Conservation (phyloP, 2,797 vertebrate species). For the Rhynchotus rufescens region DNA sequence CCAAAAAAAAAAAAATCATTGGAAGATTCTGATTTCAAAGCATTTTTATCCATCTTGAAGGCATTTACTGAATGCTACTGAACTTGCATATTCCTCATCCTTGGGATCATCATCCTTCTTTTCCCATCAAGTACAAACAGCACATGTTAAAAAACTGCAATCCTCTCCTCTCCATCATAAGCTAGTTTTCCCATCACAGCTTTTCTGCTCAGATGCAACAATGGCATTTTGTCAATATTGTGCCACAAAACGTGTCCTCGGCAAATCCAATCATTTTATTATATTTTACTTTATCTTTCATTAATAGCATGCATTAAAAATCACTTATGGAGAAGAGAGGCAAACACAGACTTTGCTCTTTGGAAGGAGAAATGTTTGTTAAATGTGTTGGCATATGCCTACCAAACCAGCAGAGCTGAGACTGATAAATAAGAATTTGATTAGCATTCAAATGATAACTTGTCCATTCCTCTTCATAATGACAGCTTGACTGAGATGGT, state of each 20-base stretch:
- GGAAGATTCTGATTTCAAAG: not conserved
- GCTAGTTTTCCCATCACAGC: not conserved
- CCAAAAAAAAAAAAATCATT: conserved; percentile 21
- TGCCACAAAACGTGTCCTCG: not conserved
- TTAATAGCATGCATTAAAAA: conserved; percentile 10
- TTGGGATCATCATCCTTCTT: not conserved
- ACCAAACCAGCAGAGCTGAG: conserved; percentile 32
- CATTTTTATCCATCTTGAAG: not conserved
- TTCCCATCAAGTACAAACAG: not conserved
- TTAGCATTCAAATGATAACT: conserved; percentile 50
- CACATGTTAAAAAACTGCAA: not conserved
- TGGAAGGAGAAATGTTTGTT: conserved; percentile 28
- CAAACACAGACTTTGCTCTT: not conserved
- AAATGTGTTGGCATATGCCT: conserved; percentile 12
- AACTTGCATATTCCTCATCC: not conserved
- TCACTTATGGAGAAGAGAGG: not conserved
- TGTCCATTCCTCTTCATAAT: conserved; percentile 53
- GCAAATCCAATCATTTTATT: not conserved
- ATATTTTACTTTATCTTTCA: conserved; percentile 9
- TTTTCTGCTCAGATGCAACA: not conserved
- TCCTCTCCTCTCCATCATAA: not conserved
- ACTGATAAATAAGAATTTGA: conserved; percentile 56
- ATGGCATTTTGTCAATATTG: not conserved
- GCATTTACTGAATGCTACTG: not conserved
- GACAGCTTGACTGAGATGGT: conserved; percentile 57